These are phyloP conservation scores for Pygocentrus nattereri DNA, from an alignment of 2,797 vertebrate species.

Conservation along the genomic window DNA sequence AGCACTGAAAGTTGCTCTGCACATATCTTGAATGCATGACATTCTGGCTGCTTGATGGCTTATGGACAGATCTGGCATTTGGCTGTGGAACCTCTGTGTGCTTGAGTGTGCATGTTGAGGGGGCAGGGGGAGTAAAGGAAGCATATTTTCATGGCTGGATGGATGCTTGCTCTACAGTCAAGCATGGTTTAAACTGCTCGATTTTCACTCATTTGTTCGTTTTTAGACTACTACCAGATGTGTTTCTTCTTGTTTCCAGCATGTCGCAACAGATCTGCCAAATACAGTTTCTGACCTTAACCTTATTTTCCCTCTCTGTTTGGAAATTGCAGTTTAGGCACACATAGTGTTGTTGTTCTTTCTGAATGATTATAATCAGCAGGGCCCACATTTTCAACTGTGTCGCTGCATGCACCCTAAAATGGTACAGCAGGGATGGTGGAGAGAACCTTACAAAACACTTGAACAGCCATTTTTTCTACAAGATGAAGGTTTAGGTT, in stretches of 20 bases:
- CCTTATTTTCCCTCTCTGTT: conserved; percentile 30
- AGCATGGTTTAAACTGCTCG: conserved; percentile 31
- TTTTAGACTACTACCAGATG: conserved; percentile 60
- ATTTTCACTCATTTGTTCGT: conserved; percentile 48
- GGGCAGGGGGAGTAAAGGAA: conserved; percentile 45
- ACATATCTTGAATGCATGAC: conserved; percentile 40
- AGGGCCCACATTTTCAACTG: conserved; percentile 19
- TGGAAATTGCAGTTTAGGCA: conserved; percentile 35
- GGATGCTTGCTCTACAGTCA: conserved; percentile 53
- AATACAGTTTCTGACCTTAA: conserved; percentile 19
- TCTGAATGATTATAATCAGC: conserved; percentile 25
- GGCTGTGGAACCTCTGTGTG: conserved; percentile 37
- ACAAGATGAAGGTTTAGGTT: no score
- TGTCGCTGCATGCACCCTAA: conserved; percentile 24
- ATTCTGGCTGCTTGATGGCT: conserved; percentile 57
- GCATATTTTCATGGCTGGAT: conserved; percentile 56
- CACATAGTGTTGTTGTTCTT: neutral
- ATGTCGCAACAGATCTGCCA: conserved; percentile 45
- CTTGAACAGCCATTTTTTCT: no score
- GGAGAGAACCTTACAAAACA: neutral
- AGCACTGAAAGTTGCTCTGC: conserved; percentile 16
- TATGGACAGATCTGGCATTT: conserved; percentile 55
- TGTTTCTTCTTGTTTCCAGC: conserved; percentile 44
- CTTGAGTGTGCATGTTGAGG: neutral
- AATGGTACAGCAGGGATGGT: neutral